Conservation (phyloP, 2,797 vertebrate genomes). For the Dermochelys coriacea region DNA sequence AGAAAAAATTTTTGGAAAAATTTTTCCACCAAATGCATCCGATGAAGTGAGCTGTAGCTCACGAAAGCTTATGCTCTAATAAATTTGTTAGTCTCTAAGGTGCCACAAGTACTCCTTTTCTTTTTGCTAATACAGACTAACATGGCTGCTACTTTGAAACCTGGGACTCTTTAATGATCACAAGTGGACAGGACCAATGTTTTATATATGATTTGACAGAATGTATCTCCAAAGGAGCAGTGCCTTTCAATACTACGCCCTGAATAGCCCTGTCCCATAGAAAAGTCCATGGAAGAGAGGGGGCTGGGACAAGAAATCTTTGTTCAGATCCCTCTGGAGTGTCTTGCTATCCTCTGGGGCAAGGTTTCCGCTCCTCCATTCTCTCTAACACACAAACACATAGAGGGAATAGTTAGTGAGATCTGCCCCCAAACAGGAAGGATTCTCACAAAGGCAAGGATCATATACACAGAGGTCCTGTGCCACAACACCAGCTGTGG, state of each 20-base stretch:
- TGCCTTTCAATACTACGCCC: not conserved
- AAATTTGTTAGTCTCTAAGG: no score
- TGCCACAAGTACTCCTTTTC: no score
- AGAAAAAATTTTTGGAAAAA: no score
- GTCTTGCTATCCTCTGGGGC: not conserved
- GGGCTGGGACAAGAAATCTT: not conserved
- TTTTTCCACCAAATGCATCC: no score
- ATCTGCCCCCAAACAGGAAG: not conserved
- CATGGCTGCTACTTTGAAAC: no score
- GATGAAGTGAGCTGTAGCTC: no score
- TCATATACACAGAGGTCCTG: not conserved
- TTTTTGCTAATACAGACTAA: no score
- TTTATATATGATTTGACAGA: not conserved
- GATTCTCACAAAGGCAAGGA: not conserved
- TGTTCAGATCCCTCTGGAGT: rapidly evolving
- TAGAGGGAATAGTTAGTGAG: not conserved
- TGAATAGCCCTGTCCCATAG: not conserved
- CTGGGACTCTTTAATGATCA: not conserved
- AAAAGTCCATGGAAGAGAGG: not conserved
- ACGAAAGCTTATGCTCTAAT: no score
- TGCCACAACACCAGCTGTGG: not conserved
- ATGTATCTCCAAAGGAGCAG: not conserved
- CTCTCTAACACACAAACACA: not conserved
- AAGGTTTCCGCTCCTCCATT: not conserved
- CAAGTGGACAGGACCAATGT: rapidly evolving